A percentile compares a stretch with the other conserved stretches of the same genome.
Conservation (phyloP, 2,888 invertebrate species). For the Seira musarum region DNA sequence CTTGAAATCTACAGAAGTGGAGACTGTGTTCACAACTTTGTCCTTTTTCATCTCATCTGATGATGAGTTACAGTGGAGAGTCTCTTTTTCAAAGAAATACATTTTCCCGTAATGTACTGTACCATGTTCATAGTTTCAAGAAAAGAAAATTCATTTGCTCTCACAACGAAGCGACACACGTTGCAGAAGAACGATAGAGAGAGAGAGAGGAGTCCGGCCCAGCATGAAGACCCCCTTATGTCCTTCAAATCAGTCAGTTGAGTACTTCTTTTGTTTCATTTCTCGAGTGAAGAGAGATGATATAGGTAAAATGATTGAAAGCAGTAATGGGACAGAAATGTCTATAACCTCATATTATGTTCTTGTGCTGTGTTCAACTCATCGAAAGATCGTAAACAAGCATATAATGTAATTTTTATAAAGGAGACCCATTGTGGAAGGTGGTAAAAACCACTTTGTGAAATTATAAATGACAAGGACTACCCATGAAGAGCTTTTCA, state of each 20-base stretch:
- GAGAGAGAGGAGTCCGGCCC: slow-evolving; percentile 22
- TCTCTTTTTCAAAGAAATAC: slow-evolving; percentile 24
- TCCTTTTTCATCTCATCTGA: slow-evolving; percentile 25
- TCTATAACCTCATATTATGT: slow-evolving; percentile 24
- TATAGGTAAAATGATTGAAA: slow-evolving; percentile 6
- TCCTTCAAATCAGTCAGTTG: too few species aligned
- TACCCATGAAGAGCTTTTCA: slow-evolving; percentile 56
- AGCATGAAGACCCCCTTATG: slow-evolving; percentile 48
- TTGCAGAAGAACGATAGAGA: not conserved
- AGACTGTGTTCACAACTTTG: slow-evolving; percentile 56
- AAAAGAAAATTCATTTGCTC: slow-evolving; percentile 18
- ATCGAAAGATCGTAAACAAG: not conserved
- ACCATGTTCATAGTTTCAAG: too few species aligned
- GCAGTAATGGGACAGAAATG: slow-evolving; percentile 27
- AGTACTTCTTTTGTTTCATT: slow-evolving; percentile 52
- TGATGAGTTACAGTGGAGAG: slow-evolving; percentile 34
- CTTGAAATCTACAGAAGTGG: slow-evolving; percentile 34
- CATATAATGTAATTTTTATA: slow-evolving; percentile 33
- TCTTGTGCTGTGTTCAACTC: slow-evolving; percentile 45
- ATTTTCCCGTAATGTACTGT: slow-evolving; percentile 26
- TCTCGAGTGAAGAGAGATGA: not conserved
- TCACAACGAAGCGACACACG: slow-evolving; percentile 20
- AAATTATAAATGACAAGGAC: slow-evolving; percentile 60
- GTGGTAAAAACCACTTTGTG: slow-evolving; percentile 59
- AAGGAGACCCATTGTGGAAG: slow-evolving; percentile 52